These are phyloP conservation scores for Hyposoter dolosus DNA, from an alignment of 2,888 invertebrate genomes.

Conservation along the genomic window DNA sequence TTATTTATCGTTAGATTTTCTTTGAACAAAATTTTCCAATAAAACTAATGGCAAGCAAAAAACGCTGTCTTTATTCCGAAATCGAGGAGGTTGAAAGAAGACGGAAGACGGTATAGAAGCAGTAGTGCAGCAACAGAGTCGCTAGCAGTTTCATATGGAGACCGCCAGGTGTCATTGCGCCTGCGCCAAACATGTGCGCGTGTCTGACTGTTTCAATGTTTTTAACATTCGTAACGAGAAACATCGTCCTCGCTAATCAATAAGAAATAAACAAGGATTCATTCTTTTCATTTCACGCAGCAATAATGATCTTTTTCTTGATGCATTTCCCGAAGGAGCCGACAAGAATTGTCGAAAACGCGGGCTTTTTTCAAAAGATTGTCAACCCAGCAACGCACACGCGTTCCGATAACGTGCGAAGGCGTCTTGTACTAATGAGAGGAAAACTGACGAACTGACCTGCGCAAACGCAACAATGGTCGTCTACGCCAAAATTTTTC, in stretches of 20 bases:
- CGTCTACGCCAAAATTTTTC: neutral
- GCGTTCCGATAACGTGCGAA: too few species aligned
- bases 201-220: conserved; percentile 12
- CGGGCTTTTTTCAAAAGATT: neutral
- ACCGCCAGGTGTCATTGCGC: conserved; percentile 62
- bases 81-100: conserved; percentile 17
- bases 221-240: neutral
- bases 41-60: neutral
- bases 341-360: neutral
- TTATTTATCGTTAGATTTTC: neutral
- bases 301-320: neutral
- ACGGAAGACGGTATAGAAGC: conserved; percentile 2
- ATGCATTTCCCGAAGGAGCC: neutral
- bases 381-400: neutral
- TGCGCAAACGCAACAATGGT: neutral
- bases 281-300: neutral
- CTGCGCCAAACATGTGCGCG: conserved; percentile 57
- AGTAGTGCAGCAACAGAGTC: conserved; percentile 9
- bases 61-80: conserved; percentile 5
- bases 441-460: neutral
- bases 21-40: neutral
- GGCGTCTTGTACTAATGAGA: neutral
- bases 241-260: neutral
- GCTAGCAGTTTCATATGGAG: conserved; percentile 53
- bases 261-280: neutral